A percentile compares a stretch with the other conserved stretches of the same genome.
phyloP scores from a whole-genome alignment of 2,888 invertebrate species.

The Fabriciana adippe region DNA sequence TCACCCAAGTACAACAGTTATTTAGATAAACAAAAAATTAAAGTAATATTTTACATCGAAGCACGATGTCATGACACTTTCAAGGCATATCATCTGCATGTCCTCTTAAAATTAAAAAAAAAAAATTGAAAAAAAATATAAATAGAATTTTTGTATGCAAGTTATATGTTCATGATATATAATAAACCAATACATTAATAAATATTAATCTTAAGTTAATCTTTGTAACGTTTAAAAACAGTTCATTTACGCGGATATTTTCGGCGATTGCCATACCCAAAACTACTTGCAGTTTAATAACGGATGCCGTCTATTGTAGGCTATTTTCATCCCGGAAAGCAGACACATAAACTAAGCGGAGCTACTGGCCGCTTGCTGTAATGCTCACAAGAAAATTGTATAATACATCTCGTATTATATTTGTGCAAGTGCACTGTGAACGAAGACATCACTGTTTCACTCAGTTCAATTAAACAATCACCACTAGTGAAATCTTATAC shows the following conservation, averaged over 20 bases:
- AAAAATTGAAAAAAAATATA: too few relatives aligned
- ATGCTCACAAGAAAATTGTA: slow-evolving; percentile 61
- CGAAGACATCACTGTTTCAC: slow-evolving; percentile 37
- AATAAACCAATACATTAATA: too few relatives aligned
- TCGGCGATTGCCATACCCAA: slow-evolving; percentile 36
- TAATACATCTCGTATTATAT: slow-evolving; percentile 39
- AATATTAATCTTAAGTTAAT: too few relatives aligned
- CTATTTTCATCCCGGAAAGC: slow-evolving; percentile 77
- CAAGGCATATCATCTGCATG: too few relatives aligned
- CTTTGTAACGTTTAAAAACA: background rate
- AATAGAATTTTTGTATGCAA: too few relatives aligned
- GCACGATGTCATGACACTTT: too few relatives aligned
- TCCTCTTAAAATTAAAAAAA: too few relatives aligned
- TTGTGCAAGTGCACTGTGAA: slow-evolving; percentile 56
- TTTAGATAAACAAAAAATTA: too few relatives aligned
- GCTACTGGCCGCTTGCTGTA: slow-evolving; percentile 33
- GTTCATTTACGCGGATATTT: slow-evolving; percentile 33
- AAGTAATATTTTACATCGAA: too few relatives aligned
- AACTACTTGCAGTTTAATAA: slow-evolving; percentile 61
- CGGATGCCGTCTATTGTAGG: slow-evolving; percentile 74
- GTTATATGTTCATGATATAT: too few relatives aligned
- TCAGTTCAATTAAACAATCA: slow-evolving; percentile 34
- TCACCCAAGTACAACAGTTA: too few relatives aligned
- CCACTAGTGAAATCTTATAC: slow-evolving; percentile 18
- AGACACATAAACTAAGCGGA: slow-evolving; percentile 59